Conservation (phyloP, 2,113 vertebrate genomes). For the Vulpes vulpes region DNA sequence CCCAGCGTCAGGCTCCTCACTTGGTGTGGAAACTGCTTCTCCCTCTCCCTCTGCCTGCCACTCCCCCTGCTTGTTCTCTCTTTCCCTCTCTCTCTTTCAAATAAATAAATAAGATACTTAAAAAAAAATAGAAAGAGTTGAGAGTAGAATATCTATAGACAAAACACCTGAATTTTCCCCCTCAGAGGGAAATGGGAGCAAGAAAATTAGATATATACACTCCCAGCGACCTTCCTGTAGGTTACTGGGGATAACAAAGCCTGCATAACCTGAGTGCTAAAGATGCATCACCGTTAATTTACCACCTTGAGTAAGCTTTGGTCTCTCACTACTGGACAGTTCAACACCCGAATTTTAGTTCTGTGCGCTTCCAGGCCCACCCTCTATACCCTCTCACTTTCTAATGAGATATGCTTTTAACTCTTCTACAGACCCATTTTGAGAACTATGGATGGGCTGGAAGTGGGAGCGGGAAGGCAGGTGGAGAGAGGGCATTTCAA, state of each 20-base stretch:
- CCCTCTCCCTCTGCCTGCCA: too few species aligned
- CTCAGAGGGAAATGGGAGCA: background rate
- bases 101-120: too few species aligned
- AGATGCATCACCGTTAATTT: background rate
- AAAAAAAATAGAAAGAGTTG: constrained; percentile 7
- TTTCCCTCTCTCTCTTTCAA: too few species aligned
- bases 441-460: background rate
- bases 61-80: too few species aligned
- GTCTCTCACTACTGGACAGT: background rate
- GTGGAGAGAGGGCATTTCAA: background rate
- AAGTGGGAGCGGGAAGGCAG: background rate
- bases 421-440: background rate
- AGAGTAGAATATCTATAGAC: background rate
- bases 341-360: background rate
- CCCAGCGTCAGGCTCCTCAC: too few species aligned
- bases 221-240: background rate
- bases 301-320: background rate
- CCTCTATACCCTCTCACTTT: background rate
- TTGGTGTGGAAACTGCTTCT: too few species aligned
- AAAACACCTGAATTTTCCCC: background rate
- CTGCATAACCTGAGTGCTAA: background rate
- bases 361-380: background rate
- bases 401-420: background rate
- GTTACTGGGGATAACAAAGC: background rate
- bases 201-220: background rate